These are phyloP conservation scores for Thymelicus lineola DNA, from an alignment of 2,888 invertebrate species.

Conservation along the genomic window DNA sequence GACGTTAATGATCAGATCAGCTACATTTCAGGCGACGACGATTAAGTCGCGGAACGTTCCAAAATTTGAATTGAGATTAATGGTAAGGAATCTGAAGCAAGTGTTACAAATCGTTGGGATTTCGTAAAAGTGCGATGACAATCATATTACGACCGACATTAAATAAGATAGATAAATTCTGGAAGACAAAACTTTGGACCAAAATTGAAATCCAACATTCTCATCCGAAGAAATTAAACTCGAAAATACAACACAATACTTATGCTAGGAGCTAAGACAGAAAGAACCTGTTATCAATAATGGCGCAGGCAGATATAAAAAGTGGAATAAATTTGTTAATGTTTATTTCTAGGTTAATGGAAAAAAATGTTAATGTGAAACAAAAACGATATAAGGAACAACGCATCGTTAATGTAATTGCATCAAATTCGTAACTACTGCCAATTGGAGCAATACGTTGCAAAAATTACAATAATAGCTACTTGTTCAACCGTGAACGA, in stretches of 20 bases:
- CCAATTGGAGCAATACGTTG: conserved; percentile 9
- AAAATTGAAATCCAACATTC: no score
- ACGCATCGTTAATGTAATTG: neutral
- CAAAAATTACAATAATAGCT: neutral
- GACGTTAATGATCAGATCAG: neutral
- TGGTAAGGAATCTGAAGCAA: neutral
- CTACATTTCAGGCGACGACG: neutral
- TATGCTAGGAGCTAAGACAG: no score
- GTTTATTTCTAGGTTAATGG: no score
- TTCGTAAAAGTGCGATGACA: no score
- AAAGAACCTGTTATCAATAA: no score
- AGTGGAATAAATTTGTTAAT: no score
- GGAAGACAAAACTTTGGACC: no score
- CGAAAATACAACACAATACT: no score
- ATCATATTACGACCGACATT: no score
- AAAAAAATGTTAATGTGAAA: neutral
- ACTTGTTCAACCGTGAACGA: neutral
- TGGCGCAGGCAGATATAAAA: neutral
- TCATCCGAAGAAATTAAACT: no score
- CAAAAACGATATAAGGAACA: neutral
- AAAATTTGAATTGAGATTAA: conserved; percentile 1
- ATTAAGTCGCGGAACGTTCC: neutral
- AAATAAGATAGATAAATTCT: no score
- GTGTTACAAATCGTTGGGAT: no score
- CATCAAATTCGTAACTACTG: conserved; percentile 1